Conservation (phyloP, 2,797 vertebrate genomes). For the Artibeus lituratus region DNA sequence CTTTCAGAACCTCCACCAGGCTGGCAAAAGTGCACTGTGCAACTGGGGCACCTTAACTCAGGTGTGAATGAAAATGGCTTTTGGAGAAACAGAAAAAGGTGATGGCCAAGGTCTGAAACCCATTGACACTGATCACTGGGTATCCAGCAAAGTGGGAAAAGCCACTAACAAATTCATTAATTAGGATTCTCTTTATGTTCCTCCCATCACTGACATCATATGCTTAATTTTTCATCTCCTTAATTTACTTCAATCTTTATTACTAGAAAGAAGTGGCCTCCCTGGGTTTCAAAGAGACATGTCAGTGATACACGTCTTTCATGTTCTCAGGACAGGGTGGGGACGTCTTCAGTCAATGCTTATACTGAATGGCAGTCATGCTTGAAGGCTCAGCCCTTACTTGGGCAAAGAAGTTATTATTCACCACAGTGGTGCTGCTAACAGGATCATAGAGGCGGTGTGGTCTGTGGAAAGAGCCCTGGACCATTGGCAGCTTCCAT, state of each 20-base stretch:
- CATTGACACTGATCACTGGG: neutral
- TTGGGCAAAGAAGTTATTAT: neutral
- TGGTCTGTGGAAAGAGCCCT: neutral
- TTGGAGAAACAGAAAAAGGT: conserved; percentile 10
- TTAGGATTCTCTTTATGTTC: neutral
- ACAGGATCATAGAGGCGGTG: neutral
- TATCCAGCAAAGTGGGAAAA: neutral
- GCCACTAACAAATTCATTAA: conserved; percentile 1
- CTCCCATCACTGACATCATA: neutral
- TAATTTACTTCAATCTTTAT: neutral
- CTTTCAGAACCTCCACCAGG: neutral
- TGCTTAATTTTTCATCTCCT: neutral
- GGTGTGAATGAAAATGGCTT: neutral
- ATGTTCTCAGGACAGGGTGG: neutral
- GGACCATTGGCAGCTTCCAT: neutral
- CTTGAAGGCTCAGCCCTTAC: neutral
- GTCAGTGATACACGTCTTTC: neutral
- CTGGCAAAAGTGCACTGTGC: neutral
- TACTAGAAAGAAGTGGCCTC: neutral
- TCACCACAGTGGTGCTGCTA: neutral
- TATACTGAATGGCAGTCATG: neutral
- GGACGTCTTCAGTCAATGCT: neutral
- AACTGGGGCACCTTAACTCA: neutral
- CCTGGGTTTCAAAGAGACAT: conserved; percentile 14
- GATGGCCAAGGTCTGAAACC: conserved; percentile 4